These are phyloP conservation scores for Melanitta fusca DNA, from an alignment of 2,797 vertebrate species.

Conservation along the genomic window DNA sequence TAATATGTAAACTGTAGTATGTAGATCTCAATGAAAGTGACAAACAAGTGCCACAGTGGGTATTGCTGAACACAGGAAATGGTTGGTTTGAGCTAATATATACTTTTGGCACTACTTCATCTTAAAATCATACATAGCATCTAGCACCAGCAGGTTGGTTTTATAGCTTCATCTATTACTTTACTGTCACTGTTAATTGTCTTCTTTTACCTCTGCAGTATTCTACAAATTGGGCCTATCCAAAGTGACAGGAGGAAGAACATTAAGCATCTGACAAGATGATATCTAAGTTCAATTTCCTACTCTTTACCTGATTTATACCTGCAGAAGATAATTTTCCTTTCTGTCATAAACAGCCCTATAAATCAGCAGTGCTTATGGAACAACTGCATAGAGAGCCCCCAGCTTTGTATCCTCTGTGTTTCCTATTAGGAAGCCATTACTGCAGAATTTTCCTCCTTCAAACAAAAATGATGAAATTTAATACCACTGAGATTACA, in stretches of 20 bases:
- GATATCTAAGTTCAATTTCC: constrained; percentile 99
- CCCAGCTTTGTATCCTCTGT: constrained; percentile 95
- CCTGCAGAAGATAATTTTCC: constrained; percentile 99
- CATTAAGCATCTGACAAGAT: constrained; percentile 99
- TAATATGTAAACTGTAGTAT: constrained; percentile 86
- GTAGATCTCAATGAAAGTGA: constrained; percentile 87
- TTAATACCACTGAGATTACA: constrained; percentile 99
- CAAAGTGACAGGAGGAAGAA: constrained; percentile 99
- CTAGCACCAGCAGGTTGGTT: constrained; percentile 97
- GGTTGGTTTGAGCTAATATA: constrained; percentile 89
- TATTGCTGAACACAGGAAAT: constrained; percentile 87
- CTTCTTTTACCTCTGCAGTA: constrained; percentile 99
- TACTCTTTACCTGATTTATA: constrained; percentile 99
- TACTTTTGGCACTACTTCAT: constrained; percentile 94
- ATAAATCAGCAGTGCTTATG: constrained; percentile 99
- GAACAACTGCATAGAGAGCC: constrained; percentile 91
- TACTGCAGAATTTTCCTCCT: constrained; percentile 99
- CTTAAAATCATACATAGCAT: constrained; percentile 99
- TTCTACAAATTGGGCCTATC: constrained; percentile 99
- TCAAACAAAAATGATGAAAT: constrained; percentile 99
- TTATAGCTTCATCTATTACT: constrained; percentile 99
- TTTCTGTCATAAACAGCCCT: constrained; percentile 99
- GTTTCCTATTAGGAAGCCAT: constrained; percentile 99
- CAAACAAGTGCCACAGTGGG: constrained; percentile 82
- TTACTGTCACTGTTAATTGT: constrained; percentile 99